phyloP scores from a whole-genome alignment of 1,140 invertebrate species.

The Pinna nobilis region DNA sequence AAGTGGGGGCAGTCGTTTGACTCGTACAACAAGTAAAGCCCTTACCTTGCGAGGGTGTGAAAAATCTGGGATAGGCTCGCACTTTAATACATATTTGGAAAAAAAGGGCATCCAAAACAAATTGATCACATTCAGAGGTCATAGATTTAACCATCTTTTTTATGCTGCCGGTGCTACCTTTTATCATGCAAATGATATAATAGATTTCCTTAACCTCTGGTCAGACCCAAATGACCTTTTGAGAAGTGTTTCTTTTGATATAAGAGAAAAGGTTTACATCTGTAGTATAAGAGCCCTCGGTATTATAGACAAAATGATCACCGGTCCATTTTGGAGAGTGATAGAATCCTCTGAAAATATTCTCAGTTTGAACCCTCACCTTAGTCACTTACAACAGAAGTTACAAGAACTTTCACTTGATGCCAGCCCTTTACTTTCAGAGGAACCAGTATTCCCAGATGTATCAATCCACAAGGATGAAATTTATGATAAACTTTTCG shows the following conservation, averaged over 20 bases:
- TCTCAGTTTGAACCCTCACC: conserved; percentile 29
- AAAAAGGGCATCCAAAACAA: conserved; percentile 1
- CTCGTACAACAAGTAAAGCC: conserved; percentile 24
- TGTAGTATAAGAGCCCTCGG: conserved; percentile 34
- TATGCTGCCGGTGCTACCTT: conserved; percentile 34
- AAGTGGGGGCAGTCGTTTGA: conserved; percentile 6
- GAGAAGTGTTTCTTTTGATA: conserved; percentile 28
- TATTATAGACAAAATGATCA: conserved; percentile 36
- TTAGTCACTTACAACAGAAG: too few relatives aligned
- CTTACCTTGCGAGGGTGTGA: conserved; percentile 26
- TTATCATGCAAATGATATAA: conserved; percentile 9
- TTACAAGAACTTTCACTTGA: too few relatives aligned
- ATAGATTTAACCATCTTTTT: conserved; percentile 35
- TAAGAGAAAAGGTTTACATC: conserved; percentile 14
- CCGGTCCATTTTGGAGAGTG: conserved; percentile 42
- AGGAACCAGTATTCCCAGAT: too few relatives aligned
- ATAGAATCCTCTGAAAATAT: conserved; percentile 17
- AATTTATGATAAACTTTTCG: too few relatives aligned
- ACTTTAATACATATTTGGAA: conserved; percentile 18
- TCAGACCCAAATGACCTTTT: conserved; percentile 25
- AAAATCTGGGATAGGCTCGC: conserved; percentile 25
- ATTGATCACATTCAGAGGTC: conserved; percentile 26
- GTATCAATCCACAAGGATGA: too few relatives aligned
- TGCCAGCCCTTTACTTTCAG: too few relatives aligned
- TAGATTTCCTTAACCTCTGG: conserved; percentile 25